A percentile compares a stretch with the other conserved stretches of the same genome.
Evolutionary conservation across 2,888 invertebrate species (phyloP).

Genomic region (Buathra laborator): DNA sequence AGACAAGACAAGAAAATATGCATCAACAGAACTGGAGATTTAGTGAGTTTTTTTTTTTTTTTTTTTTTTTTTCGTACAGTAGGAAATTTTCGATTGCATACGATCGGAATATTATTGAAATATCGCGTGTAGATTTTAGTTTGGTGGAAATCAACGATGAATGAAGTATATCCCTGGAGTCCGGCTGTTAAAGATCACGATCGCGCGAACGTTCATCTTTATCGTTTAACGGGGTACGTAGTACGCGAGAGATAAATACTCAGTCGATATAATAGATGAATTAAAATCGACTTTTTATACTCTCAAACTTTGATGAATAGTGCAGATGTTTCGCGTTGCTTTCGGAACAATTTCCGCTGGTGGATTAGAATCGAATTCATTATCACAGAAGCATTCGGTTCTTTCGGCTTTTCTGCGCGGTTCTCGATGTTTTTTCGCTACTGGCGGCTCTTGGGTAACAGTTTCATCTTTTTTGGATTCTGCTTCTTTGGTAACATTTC

Average conservation of each 20-base stretch:
- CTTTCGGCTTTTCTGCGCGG: neutral
- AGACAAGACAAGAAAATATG: slow-evolving; percentile 87
- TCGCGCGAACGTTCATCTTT: slow-evolving; percentile 95
- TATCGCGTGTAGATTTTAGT: slow-evolving; percentile 86
- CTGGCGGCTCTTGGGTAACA: neutral
- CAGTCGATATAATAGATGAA: neutral
- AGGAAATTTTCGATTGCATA: neutral
- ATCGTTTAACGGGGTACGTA: slow-evolving; percentile 90
- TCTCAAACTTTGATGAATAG: slow-evolving; percentile 44
- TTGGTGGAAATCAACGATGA: slow-evolving; percentile 94
- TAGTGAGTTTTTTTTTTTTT: slow-evolving; percentile 83
- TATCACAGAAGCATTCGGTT: slow-evolving; percentile 12
- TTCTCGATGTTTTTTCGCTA: neutral
- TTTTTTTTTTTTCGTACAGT: too few relatives aligned
- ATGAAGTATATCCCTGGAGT: slow-evolving; percentile 97
- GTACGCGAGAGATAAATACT: neutral
- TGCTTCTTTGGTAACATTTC: neutral
- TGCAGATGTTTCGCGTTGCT: slow-evolving; percentile 39
- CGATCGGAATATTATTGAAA: neutral
- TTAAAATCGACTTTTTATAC: slow-evolving; percentile 25
- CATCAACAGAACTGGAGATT: slow-evolving; percentile 85
- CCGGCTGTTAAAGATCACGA: slow-evolving; percentile 94
- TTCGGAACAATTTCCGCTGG: slow-evolving; percentile 15
- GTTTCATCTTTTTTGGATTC: neutral
- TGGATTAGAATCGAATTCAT: neutral